These are phyloP conservation scores for Odocoileus hemionus DNA, from an alignment of 2,113 vertebrate species.

Conservation along the genomic window DNA sequence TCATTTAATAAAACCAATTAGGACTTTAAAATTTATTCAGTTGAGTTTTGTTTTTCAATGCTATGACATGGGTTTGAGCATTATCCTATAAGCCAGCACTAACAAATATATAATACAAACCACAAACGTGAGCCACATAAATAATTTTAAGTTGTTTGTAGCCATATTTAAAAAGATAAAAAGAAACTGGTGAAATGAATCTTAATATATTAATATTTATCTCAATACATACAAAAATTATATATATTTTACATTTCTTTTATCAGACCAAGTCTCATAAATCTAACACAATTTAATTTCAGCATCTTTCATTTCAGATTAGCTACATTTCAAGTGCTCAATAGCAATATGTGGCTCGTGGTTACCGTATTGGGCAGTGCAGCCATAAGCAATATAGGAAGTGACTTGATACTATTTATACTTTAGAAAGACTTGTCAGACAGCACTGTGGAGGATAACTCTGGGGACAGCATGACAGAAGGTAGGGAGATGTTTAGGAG, in stretches of 20 bases:
- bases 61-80: neutral
- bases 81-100: neutral
- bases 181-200: neutral
- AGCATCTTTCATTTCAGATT: neutral
- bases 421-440: neutral
- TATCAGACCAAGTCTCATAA: neutral
- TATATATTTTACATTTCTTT: neutral
- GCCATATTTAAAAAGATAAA: neutral
- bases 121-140: neutral
- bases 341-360: neutral
- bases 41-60: neutral
- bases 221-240: neutral
- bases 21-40: neutral
- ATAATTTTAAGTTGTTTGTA: neutral
- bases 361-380: neutral
- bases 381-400: neutral
- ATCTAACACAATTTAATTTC: neutral
- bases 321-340: neutral
- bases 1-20: neutral
- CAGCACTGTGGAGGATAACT: neutral
- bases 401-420: neutral
- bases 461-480: neutral
- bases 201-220: neutral
- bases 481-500: neutral
- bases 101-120: neutral